Base-by-base conservation (phyloP, 2,113 vertebrate species). In the Baryphthengus martii region DNA sequence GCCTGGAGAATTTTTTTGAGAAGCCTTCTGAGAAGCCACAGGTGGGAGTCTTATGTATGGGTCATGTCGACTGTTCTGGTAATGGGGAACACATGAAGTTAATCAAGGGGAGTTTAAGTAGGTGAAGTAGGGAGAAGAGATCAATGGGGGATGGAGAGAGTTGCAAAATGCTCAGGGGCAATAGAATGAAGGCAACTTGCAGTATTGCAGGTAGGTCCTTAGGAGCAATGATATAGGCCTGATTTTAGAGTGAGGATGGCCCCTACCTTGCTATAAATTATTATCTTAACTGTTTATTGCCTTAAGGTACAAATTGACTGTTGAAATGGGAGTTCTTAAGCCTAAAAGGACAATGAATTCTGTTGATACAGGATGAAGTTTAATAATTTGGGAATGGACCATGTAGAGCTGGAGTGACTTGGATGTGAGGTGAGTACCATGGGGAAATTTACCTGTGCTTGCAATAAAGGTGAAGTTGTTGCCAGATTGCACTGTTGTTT, bases 391-490 rank as follows among this genome's bases (percentile, higher is more conserved):
- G 31, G 67, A 68, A 40, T 20, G 40, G 31, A 21, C 31, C 7
- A 4, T 3, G 1, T 0, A 40, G 40, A 55, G 11, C n/a, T 83
- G 88, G 37, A 73, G 29, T 31, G 40, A 59, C 33, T 29, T 45
- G 21, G 35, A 9, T 21, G 25, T 14, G 53, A 83, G 84, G 59
- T 47, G 52, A 68, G 35, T 50, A 35, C 53, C 6, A 1, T 11
- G 39, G 53, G 52, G 26, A 59, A 56, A 45, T 31, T 93, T 95
- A 97, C 96, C 96, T 97, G 97, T 95, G 61, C 89, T 96, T 78
- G 96, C 91, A 55, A 55, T 82, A 39, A 97, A 95, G 50, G 61
- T 94, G 52, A 96, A 50, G 44, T 45, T 89, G 58, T 94, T 85
- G n/a, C 31, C 73, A 11, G 76, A 13, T 10, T 94, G 82, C 1